Evolutionary conservation across 2,888 invertebrate genomes (phyloP), one percentile per base, ranked within the genome.

Genomic region (Brachyptera putata): DNA sequence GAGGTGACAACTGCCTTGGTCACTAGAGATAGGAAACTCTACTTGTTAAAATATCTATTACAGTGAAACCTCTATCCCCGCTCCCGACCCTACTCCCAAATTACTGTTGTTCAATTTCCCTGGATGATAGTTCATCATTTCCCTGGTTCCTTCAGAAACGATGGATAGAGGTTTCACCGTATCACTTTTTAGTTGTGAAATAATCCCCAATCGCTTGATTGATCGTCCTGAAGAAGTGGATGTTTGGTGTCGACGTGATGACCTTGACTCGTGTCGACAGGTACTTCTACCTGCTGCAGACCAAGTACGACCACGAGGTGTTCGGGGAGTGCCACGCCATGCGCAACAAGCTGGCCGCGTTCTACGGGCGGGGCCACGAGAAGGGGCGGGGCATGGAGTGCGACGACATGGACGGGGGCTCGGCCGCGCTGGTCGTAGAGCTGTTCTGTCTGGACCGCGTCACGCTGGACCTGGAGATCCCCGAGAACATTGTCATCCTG

Each of bases 401-500:
- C 2, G 67, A 70, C 4, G 74, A 76, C 0, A 72, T 76, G 0
- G 75, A 77, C 50, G 76, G 78, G 2, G 83, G 82, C 0, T 75
- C 77, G 16, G 71, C 79, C 1, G 73, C 79, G 13, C 71, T 76
- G 3, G 70, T 83, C 22, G 73, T 76, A 5, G 83, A 84, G 63
- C 71, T 75, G 34, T 62, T 74, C 3, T 65, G 69, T 1, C 64
- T 66, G 11, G 62, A 62, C 34, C 39, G 13, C 21, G 16, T 36
- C 34, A 36, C 53, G 13, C 53, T 53, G 37, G 36, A 53, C 18
- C 37, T 53, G 18, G 22, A 78, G 59, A 74, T 83, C 56, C 83
- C 84, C 0, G 80, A 81, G 56, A 78, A 80, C 56, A 73, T 80
- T 3, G 76, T 84, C 21, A 76, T 79, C 64, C 70, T 84, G 21